Conservation (phyloP, 2,888 invertebrate genomes). For the Sinohyriopsis cumingii region DNA sequence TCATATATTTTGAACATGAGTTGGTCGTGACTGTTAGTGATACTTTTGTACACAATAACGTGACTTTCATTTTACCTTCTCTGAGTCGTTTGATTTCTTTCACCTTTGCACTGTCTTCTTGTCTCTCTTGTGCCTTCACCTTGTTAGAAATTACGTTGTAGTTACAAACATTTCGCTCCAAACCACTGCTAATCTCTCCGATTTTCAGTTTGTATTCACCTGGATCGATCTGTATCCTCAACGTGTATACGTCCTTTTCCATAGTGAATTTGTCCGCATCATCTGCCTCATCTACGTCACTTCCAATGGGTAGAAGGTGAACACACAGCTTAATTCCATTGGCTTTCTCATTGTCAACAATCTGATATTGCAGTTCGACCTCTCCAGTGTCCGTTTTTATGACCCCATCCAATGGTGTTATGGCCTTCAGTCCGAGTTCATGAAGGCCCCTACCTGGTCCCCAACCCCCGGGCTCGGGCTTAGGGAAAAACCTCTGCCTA, state of each 20-base stretch:
- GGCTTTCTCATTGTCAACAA: conserved; percentile 28
- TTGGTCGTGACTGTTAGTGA: too few species aligned
- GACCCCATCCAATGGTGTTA: conserved; percentile 28
- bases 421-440: conserved; percentile 37
- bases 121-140: conserved; percentile 10
- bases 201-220: conserved; percentile 39
- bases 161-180: conserved; percentile 60
- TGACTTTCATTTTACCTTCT: conserved; percentile 29
- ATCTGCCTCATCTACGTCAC: conserved; percentile 17
- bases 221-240: conserved; percentile 24
- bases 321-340: conserved; percentile 24
- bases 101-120: conserved; percentile 1
- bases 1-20: too few species aligned
- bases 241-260: conserved; percentile 27
- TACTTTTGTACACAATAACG: too few species aligned
- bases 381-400: conserved; percentile 36
- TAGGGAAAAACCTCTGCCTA: conserved; percentile 55
- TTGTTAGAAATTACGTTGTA: conserved; percentile 44
- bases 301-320: conserved; percentile 19
- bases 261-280: conserved; percentile 22
- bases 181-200: conserved; percentile 24
- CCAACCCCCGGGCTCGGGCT: conserved; percentile 62
- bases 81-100: conserved; percentile 25
- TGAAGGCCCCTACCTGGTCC: conserved; percentile 50
- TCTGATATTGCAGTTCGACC: conserved; percentile 33